Conservation (phyloP, 1,140 invertebrate genomes). For the Ctenoplectra terminalis region DNA sequence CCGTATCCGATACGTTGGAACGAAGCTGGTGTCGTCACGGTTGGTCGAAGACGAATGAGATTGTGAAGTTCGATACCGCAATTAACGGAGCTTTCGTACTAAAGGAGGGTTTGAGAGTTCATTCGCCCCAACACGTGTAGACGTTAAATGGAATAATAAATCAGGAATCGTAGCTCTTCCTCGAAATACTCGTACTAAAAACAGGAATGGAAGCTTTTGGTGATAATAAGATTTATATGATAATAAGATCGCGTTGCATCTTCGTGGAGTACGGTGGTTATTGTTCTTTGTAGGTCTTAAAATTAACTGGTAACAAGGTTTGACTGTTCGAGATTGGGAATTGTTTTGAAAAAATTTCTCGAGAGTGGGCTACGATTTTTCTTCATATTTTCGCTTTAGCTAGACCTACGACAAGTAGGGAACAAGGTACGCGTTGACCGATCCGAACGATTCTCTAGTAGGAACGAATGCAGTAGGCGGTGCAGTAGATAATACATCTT, state of each 20-base stretch:
- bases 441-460: conserved; percentile 33
- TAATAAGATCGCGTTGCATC: not conserved
- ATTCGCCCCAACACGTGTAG: conserved; percentile 44
- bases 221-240: not conserved
- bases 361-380: not conserved
- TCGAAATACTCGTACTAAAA: not conserved
- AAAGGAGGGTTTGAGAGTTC: conserved; percentile 27
- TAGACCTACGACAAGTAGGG: not conserved
- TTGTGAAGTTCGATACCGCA: conserved; percentile 65
- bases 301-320: not conserved
- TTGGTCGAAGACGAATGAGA: conserved; percentile 65
- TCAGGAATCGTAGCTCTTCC: conserved; percentile 5
- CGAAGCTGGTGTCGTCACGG: conserved; percentile 65
- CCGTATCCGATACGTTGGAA: conserved; percentile 57
- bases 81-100: conserved; percentile 58
- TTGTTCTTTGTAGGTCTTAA: not conserved
- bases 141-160: conserved; percentile 56
- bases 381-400: not conserved
- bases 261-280: not conserved
- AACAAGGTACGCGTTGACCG: conserved; percentile 14
- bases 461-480: conserved; percentile 67
- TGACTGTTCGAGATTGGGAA: not conserved
- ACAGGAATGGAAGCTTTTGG: not conserved
- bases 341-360: not conserved
- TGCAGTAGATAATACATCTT: conserved; percentile 72